A percentile compares a stretch with the other conserved stretches of the same genome.
Conservation (phyloP, 1,140 invertebrate genomes). For the Sesamia nonagrioides region DNA sequence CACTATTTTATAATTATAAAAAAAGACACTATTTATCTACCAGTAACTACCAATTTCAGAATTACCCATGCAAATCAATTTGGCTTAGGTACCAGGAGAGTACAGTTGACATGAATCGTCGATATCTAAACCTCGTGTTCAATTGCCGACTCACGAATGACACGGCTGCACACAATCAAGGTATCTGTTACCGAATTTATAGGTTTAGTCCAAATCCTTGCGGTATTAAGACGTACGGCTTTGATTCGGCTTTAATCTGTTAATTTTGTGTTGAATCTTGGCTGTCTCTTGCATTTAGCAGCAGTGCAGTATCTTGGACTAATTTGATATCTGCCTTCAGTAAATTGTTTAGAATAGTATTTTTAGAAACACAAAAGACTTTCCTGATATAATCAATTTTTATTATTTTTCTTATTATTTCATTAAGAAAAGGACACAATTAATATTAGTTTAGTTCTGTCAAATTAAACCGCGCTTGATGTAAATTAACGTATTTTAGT, state of each 20-base stretch:
- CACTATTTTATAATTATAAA: too few relatives aligned
- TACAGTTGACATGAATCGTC: background rate
- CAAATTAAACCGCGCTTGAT: too few relatives aligned
- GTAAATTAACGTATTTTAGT: too few relatives aligned
- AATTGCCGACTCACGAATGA: background rate
- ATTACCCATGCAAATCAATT: too few relatives aligned
- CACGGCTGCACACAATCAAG: constrained; percentile 3
- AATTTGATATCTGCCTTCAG: background rate
- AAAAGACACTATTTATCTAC: too few relatives aligned
- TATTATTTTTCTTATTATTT: too few relatives aligned
- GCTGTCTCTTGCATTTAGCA: background rate
- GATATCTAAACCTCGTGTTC: background rate
- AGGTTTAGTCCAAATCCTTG: constrained; percentile 13
- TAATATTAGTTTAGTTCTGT: too few relatives aligned
- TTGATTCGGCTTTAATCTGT: background rate
- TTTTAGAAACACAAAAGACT: too few relatives aligned
- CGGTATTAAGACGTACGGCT: constrained; percentile 6
- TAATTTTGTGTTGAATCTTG: background rate
- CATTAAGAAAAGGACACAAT: too few relatives aligned
- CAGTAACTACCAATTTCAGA: too few relatives aligned
- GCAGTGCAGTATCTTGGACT: constrained; percentile 3
- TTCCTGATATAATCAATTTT: too few relatives aligned
- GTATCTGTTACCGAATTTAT: constrained; percentile 16
- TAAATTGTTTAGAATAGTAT: background rate
- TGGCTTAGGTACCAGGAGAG: too few relatives aligned